These are phyloP conservation scores for Gastrophryne carolinensis DNA, from an alignment of 2,797 vertebrate genomes.

Conservation along the genomic window DNA sequence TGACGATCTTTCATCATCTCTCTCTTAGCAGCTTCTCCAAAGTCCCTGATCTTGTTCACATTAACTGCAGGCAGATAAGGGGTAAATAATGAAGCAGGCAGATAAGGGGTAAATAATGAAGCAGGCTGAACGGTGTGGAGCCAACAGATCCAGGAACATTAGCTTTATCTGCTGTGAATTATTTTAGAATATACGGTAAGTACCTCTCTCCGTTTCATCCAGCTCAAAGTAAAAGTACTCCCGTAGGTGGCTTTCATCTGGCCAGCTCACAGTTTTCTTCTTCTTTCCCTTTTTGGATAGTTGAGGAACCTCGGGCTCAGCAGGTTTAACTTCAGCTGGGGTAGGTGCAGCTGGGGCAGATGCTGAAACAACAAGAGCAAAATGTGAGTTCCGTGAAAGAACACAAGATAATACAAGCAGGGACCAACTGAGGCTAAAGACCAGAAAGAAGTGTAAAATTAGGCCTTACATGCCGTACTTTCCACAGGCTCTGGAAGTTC, in stretches of 20 bases:
- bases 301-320: conserved; percentile 65
- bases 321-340: conserved; percentile 52
- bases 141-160: too few relatives aligned
- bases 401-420: too few relatives aligned
- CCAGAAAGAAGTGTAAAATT: neutral
- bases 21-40: conserved; percentile 89
- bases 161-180: too few relatives aligned
- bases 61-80: conserved; percentile 73
- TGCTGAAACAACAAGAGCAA: conserved; percentile 63
- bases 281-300: conserved; percentile 89
- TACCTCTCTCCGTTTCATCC: conserved; percentile 91
- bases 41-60: conserved; percentile 96
- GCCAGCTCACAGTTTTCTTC: conserved; percentile 89
- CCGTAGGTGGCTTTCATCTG: conserved; percentile 84
- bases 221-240: conserved; percentile 93
- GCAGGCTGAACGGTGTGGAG: neutral
- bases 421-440: neutral
- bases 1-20: conserved; percentile 92
- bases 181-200: neutral
- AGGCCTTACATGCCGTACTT: conserved; percentile 71
- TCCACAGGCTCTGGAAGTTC: conserved; percentile 82
- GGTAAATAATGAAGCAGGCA: too few relatives aligned
- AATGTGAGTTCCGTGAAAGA: too few relatives aligned
- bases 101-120: neutral
- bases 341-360: conserved; percentile 59